Conservation (phyloP, 2,797 vertebrate genomes). For the Pseudocheirus occidentalis region DNA sequence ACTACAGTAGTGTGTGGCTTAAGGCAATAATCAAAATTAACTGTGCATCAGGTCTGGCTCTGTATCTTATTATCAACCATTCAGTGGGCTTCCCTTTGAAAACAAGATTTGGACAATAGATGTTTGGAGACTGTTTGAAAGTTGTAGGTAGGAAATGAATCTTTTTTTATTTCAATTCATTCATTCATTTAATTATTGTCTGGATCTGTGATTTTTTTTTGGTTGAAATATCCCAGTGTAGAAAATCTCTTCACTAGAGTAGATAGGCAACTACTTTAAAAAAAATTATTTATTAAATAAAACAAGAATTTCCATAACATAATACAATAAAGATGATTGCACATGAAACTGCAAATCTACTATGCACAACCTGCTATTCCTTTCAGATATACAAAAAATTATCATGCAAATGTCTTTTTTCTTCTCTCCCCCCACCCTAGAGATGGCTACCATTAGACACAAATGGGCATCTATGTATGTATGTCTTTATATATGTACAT, state of each 20-base stretch:
- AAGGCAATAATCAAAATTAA: not conserved
- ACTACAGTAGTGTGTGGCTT: not conserved
- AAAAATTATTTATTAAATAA: not conserved
- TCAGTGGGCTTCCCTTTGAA: not conserved
- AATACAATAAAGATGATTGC: not conserved
- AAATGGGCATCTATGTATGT: too few relatives aligned
- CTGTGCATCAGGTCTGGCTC: not conserved
- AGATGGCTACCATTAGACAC: not conserved
- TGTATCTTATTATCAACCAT: not conserved
- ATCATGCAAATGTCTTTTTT: not conserved
- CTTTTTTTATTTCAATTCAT: slow-evolving; percentile 18
- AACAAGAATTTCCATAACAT: not conserved
- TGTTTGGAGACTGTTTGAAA: not conserved
- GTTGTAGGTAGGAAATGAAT: slow-evolving; percentile 13
- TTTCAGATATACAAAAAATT: not conserved
- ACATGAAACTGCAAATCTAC: not conserved
- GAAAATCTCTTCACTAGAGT: not conserved
- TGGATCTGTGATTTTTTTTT: not conserved
- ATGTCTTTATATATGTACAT: too few relatives aligned
- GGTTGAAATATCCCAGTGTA: not conserved
- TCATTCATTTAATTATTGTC: not conserved
- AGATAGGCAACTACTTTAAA: not conserved
- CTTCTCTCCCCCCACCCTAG: not conserved
- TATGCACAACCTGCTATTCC: not conserved
- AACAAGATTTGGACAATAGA: not conserved